Base-by-base conservation (phyloP, 2,113 vertebrate genomes). In the Notarius quadriscutis region DNA sequence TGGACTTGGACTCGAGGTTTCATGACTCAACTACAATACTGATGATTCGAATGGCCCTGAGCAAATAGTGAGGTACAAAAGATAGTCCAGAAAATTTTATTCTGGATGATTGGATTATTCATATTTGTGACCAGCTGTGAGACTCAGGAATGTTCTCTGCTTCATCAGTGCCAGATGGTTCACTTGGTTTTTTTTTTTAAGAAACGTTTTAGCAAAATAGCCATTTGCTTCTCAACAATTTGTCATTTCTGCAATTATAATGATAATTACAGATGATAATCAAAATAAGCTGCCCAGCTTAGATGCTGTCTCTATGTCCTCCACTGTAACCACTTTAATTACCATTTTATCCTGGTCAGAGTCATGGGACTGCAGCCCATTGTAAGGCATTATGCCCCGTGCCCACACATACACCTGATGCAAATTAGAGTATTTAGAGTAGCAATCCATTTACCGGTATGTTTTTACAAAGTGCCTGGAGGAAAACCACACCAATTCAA, bases 361-460 rank as follows among this genome's bases (percentile, higher is more conserved):
- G 27, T 41, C 18, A 78, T 41, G 10, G 55, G 18, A 22, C 15
- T 27, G 14, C 17, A 27, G 7, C n/a, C 7, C 15, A 58, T 7
- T 15, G 41, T 10, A 51, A 27, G 50, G 22, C 11, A 57, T 20
- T 22, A 57, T 41, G 41, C 41, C 41, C 41, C 4, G 2, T 4
- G 7, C 41, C 41, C 41, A 41, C 41, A 80, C 53, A 80, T 27
- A 80, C 77, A 79, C 53, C 51, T n/a, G 75, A n/a, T 53, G 30
- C 8, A 62, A 62, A 81, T 62, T 62, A 22, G 12, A 80, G 79
- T 81, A 81, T 81, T 81, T 81, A 62, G 58, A 62, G 57, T 48
- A 81, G 79, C 79, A 41, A 81, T 81, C 79, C 79, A 81, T 62
- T 62, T 81, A 60, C 8, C 5, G 18, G 57, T 62, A 62, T 81